Evolutionary conservation across 2,113 vertebrate genomes (phyloP).

Genomic region (Plotosus lineatus): DNA sequence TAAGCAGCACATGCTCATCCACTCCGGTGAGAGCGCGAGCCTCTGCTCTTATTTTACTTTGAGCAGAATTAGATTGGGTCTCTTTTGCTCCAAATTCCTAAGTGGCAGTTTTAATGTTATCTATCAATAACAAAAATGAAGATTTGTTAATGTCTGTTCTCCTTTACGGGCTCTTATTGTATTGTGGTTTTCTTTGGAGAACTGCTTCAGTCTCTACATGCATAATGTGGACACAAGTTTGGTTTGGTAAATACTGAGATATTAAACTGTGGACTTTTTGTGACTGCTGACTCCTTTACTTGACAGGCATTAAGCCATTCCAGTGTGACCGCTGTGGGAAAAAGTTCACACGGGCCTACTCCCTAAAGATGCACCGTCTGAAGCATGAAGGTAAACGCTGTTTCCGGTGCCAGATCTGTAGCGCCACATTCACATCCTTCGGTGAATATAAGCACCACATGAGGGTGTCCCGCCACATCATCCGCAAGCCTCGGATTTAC

Average conservation of each 20-base stretch:
- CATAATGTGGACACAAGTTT: neutral
- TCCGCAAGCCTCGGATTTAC: slow-evolving; percentile 99
- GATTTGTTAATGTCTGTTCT: neutral
- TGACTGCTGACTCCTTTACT: slow-evolving; percentile 33
- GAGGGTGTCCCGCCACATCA: slow-evolving; percentile 99
- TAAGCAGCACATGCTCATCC: slow-evolving; percentile 99
- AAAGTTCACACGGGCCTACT: slow-evolving; percentile 99
- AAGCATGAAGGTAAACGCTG: slow-evolving; percentile 99
- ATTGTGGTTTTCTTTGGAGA: neutral
- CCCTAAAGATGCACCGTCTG: slow-evolving; percentile 99
- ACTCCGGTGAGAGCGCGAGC: slow-evolving; percentile 84
- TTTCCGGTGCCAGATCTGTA: slow-evolving; percentile 99
- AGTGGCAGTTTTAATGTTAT: neutral
- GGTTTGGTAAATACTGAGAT: neutral
- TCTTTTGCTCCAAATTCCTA: neutral
- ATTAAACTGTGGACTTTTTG: slow-evolving; percentile 5
- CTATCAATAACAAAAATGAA: neutral
- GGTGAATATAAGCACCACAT: slow-evolving; percentile 99
- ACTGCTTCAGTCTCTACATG: neutral
- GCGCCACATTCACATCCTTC: slow-evolving; percentile 99
- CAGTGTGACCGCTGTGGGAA: slow-evolving; percentile 99
- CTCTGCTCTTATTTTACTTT: neutral
- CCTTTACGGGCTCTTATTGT: neutral
- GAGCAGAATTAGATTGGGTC: neutral
- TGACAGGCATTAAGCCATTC: slow-evolving; percentile 99